Percentiles rank a stretch among this genome's conserved stretches.
phyloP scores from a whole-genome alignment of 2,888 invertebrate genomes.

The Nomada lathburiana region DNA sequence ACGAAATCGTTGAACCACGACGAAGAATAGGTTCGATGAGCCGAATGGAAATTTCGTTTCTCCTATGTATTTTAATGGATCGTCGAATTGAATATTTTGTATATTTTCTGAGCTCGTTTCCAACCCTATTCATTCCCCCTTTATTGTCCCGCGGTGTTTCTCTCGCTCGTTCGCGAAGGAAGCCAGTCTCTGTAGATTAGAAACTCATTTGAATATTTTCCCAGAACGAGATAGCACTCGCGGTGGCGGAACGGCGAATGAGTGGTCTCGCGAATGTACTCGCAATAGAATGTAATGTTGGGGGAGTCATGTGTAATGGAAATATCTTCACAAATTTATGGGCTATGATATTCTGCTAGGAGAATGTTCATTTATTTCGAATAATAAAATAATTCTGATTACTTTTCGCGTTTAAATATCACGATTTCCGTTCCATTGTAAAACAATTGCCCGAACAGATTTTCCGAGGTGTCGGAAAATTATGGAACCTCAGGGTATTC shows the following conservation, averaged over 20 bases:
- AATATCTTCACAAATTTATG: not conserved
- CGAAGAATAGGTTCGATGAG: not conserved
- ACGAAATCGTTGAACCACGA: not conserved
- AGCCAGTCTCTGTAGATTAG: slow-evolving; percentile 83
- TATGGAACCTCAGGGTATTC: too few relatives aligned
- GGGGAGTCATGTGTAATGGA: slow-evolving; percentile 42
- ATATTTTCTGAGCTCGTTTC: slow-evolving; percentile 50
- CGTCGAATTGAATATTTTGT: not conserved
- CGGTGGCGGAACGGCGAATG: slow-evolving; percentile 23
- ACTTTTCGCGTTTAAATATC: too few relatives aligned
- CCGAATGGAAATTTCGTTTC: not conserved
- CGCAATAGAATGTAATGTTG: slow-evolving; percentile 35
- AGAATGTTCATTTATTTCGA: too few relatives aligned
- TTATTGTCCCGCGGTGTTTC: slow-evolving; percentile 39
- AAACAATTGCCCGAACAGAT: too few relatives aligned
- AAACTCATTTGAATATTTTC: slow-evolving; percentile 85
- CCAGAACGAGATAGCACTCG: slow-evolving; percentile 73
- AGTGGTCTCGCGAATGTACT: slow-evolving; percentile 56
- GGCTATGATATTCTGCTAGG: too few relatives aligned
- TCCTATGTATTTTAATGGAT: too few relatives aligned
- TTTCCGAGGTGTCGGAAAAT: too few relatives aligned
- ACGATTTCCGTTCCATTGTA: too few relatives aligned
- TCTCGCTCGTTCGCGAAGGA: slow-evolving; percentile 64
- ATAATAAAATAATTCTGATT: too few relatives aligned
- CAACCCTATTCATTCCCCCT: slow-evolving; percentile 52